These are phyloP conservation scores for Chiloscyllium plagiosum DNA, from an alignment of 2,113 vertebrate species.

Conservation along the genomic window DNA sequence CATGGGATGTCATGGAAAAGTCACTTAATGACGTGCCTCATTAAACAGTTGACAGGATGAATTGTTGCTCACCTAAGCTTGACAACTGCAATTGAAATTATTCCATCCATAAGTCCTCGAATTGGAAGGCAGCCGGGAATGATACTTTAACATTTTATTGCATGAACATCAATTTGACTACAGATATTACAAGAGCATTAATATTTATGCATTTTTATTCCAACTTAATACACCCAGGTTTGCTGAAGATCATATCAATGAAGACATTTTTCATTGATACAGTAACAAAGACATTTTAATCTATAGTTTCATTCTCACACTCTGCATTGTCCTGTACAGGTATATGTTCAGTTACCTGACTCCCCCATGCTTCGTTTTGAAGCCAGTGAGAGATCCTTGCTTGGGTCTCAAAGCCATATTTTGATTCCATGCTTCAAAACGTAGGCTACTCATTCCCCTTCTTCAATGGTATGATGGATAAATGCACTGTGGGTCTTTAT, in stretches of 20 bases:
- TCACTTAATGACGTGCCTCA: slow-evolving; percentile 22
- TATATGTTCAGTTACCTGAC: neutral
- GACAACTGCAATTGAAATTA: neutral
- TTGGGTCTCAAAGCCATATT: neutral
- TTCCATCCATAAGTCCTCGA: neutral
- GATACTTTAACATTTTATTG: neutral
- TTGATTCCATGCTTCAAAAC: neutral
- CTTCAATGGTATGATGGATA: neutral
- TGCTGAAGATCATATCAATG: neutral
- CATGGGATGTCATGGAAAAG: neutral
- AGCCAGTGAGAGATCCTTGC: neutral
- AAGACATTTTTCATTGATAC: neutral
- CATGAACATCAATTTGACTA: neutral
- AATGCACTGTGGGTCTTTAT: neutral
- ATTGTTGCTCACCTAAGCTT: neutral
- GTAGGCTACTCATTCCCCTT: neutral
- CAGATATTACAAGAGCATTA: neutral
- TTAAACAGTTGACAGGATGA: slow-evolving; percentile 17
- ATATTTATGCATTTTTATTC: slow-evolving; percentile 15
- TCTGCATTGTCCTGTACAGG: neutral
- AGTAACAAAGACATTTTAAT: neutral
- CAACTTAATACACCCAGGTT: neutral
- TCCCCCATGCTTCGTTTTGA: neutral
- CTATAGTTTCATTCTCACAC: neutral
- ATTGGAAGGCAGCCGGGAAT: neutral